Percentiles rank a stretch among this genome's conserved stretches.
These are phyloP conservation scores for Silurus asotus DNA, from an alignment of 2,113 vertebrate species.

Conservation along the genomic window DNA sequence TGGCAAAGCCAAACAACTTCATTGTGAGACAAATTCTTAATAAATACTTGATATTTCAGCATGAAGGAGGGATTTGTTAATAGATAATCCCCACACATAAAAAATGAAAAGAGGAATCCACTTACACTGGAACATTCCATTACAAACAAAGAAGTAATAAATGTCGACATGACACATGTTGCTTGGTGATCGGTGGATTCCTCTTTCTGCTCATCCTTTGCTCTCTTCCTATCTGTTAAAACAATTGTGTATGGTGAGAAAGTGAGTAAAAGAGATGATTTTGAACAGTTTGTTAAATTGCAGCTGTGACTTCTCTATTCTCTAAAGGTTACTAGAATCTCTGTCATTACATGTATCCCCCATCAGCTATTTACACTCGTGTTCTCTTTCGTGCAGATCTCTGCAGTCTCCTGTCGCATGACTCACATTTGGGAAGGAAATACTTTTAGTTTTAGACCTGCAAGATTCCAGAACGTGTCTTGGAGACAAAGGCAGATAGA, in stretches of 20 bases:
- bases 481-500: background rate
- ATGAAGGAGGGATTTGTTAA: slow-evolving; percentile 3
- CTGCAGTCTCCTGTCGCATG: slow-evolving; percentile 24
- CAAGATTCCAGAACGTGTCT: background rate
- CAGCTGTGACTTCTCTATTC: slow-evolving; percentile 35
- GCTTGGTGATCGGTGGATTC: background rate
- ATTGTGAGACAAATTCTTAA: slow-evolving; percentile 29
- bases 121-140: background rate
- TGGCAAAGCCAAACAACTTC: slow-evolving; percentile 11
- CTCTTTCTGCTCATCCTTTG: background rate
- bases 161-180: background rate
- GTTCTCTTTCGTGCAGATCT: slow-evolving; percentile 37
- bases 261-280: slow-evolving; percentile 32
- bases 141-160: background rate
- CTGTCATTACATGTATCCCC: slow-evolving; percentile 28
- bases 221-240: slow-evolving; percentile 15
- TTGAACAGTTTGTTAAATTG: slow-evolving; percentile 32
- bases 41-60: slow-evolving; percentile 35
- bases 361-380: slow-evolving; percentile 46
- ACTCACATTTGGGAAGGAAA: background rate
- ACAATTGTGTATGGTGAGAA: background rate
- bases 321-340: slow-evolving; percentile 40
- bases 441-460: slow-evolving; percentile 24
- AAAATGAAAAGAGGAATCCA: background rate
- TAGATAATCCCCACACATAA: background rate